These are phyloP conservation scores for Euphonia xanthogaster DNA, from an alignment of 2,797 vertebrate species.

Conservation along the genomic window DNA sequence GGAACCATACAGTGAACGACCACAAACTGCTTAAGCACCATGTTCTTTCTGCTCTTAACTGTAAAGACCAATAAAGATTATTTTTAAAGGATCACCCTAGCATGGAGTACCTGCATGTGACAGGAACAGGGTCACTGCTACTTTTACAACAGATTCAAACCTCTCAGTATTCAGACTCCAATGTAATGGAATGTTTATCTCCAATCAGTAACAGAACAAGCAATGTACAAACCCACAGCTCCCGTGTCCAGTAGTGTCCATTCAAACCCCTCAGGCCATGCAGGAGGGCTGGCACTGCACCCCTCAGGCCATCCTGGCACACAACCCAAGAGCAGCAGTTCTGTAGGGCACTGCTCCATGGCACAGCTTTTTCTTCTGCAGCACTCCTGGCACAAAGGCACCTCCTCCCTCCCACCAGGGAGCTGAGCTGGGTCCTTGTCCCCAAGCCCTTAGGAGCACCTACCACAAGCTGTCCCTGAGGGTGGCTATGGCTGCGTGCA, in stretches of 20 bases:
- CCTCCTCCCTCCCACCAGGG: neutral
- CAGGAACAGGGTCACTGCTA: neutral
- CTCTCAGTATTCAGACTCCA: neutral
- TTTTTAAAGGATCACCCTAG: constrained; percentile 59
- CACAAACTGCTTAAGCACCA: neutral
- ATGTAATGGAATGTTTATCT: neutral
- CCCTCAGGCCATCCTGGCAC: neutral
- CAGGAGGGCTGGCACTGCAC: neutral
- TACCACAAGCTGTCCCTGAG: constrained; percentile 27
- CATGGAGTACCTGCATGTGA: neutral
- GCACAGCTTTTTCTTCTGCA: neutral
- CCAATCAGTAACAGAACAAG: neutral
- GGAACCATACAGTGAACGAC: neutral
- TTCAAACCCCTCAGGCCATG: neutral
- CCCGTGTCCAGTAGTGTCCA: neutral
- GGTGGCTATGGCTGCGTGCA: constrained; percentile 67
- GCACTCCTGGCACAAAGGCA: neutral
- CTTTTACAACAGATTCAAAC: neutral
- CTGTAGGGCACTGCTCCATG: accelerated
- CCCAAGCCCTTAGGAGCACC: neutral
- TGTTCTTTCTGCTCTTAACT: constrained; percentile 35
- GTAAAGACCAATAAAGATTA: constrained; percentile 68
- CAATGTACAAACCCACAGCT: neutral
- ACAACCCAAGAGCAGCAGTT: neutral
- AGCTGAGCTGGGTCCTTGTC: neutral